Base-by-base conservation (phyloP, 2,797 vertebrate species). In the Enteromius anoplus region DNA sequence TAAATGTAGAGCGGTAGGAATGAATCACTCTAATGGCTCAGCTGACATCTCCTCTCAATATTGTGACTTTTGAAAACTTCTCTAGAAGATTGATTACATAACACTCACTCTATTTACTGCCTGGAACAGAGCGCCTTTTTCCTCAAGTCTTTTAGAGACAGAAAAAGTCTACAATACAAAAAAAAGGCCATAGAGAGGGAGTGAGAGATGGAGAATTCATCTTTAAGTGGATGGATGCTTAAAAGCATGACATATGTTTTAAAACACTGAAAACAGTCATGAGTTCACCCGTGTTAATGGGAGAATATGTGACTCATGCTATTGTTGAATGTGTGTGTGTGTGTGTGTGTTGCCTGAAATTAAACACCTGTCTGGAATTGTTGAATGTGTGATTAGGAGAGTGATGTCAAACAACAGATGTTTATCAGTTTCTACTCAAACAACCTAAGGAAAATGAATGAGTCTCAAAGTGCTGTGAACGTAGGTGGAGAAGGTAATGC, bases 21-120 rank as follows among this genome's bases (percentile, higher is more conserved):
- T 96, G 92, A 95, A 95, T 96, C 95, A 95, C 91, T 90, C 91
- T 95, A 95, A 95, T 95, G 93, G 93, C 90, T 93, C 85, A 87
- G 92, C 90, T 94, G 95, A 95, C 95, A 95, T 92, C 89, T 91
- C 90, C 90, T 93, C 93, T 95, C 94, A 94, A 94, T 95, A 95
- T 95, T 95, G 94, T 93, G 91, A 94, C 94, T 96, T 94, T 92
- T 81, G 85, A 80, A 93, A 93, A 91, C 86, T 91, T 88, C 86
- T 86, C 86, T 85, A 84, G 92, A 94, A 94, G 95, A 95, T 95
- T 95, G 93, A 96, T 95, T 93, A 91, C 91, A 90, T 94, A 93
- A 94, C 91, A 91, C 89, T 87, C 87, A 91, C 90, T 93, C 93
- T 94, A 95, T 95, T 95, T 95, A 95, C 93, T 93, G 81, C 86